Evolutionary conservation across 2,888 invertebrate species (phyloP), one percentile per base, ranked within the genome.

Genomic region (Hybos culiciformis): DNA sequence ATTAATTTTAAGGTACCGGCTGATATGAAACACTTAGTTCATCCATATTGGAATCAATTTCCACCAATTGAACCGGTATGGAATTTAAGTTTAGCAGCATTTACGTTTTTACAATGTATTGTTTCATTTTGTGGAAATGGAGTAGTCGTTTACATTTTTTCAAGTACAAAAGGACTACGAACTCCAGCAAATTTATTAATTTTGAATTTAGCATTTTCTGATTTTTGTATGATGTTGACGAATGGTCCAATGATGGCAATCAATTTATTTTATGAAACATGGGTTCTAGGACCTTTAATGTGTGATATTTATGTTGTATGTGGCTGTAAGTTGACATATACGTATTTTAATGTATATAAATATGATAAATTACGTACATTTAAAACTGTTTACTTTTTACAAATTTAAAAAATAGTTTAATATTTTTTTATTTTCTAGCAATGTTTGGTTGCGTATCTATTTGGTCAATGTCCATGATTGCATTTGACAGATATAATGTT

Each of bases 391-490:
- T n/a, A n/a, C n/a, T n/a, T n/a, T n/a, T n/a, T n/a, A n/a, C n/a
- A n/a, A n/a, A n/a, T n/a, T n/a, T n/a, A n/a, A n/a, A n/a, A n/a
- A n/a, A n/a, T n/a, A n/a, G n/a, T n/a, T n/a, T n/a, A n/a, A n/a
- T n/a, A n/a, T n/a, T n/a, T n/a, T n/a, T n/a, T n/a, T n/a, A n/a
- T n/a, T n/a, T n/a, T n/a, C n/a, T n/a, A n/a, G n/a, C 91, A 32
- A 72, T 91, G 45, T 90, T 84, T 59, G 93, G 93, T 47, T 85
- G 88, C 61, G 76, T 75, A 54, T 92, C 91, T 46, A 93, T 93
- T 58, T 91, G 90, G 86, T 83, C 87, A 23, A 87, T 93, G 86
- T 82, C 83, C 14, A 79, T 83, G 77, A 91, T 93, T 54, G 85
- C 92, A 44, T 75, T 90, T 57, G 93, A 93, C 64, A 77, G 93